These are phyloP conservation scores for Eumerus sabulonum DNA, from an alignment of 2,888 invertebrate genomes.

Conservation along the genomic window DNA sequence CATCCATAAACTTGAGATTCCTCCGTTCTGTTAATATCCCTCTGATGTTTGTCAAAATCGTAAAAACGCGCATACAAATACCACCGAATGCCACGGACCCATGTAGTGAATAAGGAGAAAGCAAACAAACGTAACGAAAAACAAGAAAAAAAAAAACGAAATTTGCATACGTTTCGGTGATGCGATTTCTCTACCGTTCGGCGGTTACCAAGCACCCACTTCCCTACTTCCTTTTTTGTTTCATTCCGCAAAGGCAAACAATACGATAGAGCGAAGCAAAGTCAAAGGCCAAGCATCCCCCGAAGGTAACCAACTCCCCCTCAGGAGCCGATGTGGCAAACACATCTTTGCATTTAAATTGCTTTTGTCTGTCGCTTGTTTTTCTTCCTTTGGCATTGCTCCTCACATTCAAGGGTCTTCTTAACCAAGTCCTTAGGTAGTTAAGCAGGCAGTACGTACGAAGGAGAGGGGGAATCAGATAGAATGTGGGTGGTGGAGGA, in stretches of 20 bases:
- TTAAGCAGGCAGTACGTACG: constrained; percentile 9
- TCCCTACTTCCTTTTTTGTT: constrained; percentile 14
- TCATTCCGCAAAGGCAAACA: constrained; percentile 17
- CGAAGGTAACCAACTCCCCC: constrained; percentile 42
- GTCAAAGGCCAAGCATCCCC: constrained; percentile 52
- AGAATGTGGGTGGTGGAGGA: constrained; percentile 8
- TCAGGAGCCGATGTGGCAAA: constrained; percentile 38
- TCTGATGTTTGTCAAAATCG: constrained; percentile 31
- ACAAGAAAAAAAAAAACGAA: constrained; percentile 9
- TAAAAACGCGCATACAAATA: constrained; percentile 33
- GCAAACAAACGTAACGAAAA: background rate
- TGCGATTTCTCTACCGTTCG: constrained; percentile 20
- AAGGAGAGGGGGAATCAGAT: constrained; percentile 20
- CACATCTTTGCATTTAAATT: constrained; percentile 61
- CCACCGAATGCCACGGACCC: background rate
- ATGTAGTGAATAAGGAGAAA: background rate
- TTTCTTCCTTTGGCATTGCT: background rate
- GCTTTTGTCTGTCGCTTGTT: constrained; percentile 54
- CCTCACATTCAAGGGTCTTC: constrained; percentile 18
- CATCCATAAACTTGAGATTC: background rate
- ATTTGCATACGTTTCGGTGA: constrained; percentile 40
- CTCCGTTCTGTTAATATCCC: background rate
- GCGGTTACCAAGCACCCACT: background rate
- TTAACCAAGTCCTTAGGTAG: constrained; percentile 32
- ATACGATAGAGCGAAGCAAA: constrained; percentile 23